These are phyloP conservation scores for Nudaria mundana DNA, from an alignment of 2,888 invertebrate genomes.

Conservation along the genomic window DNA sequence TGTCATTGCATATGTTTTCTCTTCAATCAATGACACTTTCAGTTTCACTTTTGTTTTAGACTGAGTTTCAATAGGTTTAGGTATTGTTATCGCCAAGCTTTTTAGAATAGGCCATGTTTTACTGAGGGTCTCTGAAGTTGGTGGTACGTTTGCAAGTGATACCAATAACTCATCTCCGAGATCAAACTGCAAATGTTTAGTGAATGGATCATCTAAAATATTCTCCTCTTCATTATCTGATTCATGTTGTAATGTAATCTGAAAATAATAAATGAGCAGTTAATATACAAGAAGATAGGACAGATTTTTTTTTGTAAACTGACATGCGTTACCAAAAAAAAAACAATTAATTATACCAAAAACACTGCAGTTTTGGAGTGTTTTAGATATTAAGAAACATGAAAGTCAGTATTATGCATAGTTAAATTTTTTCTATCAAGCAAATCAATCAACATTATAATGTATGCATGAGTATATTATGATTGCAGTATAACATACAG, in stretches of 20 bases:
- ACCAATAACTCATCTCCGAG: slow-evolving; percentile 83
- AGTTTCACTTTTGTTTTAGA: slow-evolving; percentile 51
- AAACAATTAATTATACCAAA: too few relatives aligned
- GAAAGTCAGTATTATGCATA: too few relatives aligned
- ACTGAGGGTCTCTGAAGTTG: slow-evolving; percentile 52
- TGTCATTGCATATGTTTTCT: slow-evolving; percentile 77
- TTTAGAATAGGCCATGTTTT: slow-evolving; percentile 84
- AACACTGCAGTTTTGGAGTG: too few relatives aligned
- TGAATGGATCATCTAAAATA: slow-evolving; percentile 83
- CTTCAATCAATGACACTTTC: slow-evolving; percentile 77
- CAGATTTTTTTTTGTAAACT: too few relatives aligned
- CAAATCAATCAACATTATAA: too few relatives aligned
- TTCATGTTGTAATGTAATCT: slow-evolving; percentile 42
- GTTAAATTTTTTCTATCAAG: too few relatives aligned
- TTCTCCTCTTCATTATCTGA: slow-evolving; percentile 45
- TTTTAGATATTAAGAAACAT: too few relatives aligned
- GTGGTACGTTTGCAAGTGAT: slow-evolving; percentile 76
- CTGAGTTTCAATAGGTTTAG: slow-evolving; percentile 55
- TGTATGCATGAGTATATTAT: too few relatives aligned
- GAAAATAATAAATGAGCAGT: slow-evolving; percentile 20
- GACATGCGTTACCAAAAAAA: too few relatives aligned
- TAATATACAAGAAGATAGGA: too few relatives aligned
- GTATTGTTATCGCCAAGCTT: slow-evolving; percentile 81
- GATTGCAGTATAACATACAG: too few relatives aligned
- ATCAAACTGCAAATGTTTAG: slow-evolving; percentile 85